phyloP scores from a whole-genome alignment of 1,140 invertebrate genomes.

The Drosophila novamexicana region DNA sequence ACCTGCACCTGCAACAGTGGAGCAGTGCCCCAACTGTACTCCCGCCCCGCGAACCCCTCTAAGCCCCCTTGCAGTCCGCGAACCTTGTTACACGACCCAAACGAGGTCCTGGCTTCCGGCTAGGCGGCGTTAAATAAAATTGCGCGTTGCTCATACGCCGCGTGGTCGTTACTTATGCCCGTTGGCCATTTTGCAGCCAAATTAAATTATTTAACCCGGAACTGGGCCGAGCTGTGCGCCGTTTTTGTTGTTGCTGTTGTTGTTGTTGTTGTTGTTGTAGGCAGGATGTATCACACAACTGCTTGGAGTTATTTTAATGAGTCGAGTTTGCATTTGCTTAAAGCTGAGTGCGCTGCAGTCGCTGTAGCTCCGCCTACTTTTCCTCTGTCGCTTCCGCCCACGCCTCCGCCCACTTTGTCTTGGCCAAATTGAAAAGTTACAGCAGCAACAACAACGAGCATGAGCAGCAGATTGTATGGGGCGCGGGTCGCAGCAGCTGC shows the following conservation, averaged over 20 bases:
- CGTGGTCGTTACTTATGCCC: constrained; percentile 76
- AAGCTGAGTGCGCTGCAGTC: constrained; percentile 42
- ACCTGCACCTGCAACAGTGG: constrained; percentile 28
- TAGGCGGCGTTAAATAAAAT: constrained; percentile 79
- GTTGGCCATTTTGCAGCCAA: constrained; percentile 76
- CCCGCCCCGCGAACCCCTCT: background rate
- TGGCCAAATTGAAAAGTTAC: constrained; percentile 76
- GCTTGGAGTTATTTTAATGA: constrained; percentile 77
- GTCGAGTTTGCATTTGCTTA: constrained; percentile 60
- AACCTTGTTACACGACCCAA: constrained; percentile 45
- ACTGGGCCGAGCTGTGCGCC: constrained; percentile 63
- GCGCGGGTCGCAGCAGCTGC: constrained; percentile 9
- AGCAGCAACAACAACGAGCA: constrained; percentile 37
- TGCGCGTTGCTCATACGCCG: constrained; percentile 79
- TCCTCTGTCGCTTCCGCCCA: background rate
- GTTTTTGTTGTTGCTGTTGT: too few species aligned
- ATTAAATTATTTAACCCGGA: constrained; percentile 83
- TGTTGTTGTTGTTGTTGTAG: constrained; percentile 26
- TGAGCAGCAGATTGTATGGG: constrained; percentile 1
- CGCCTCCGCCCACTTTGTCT: constrained; percentile 3
- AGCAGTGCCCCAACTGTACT: constrained; percentile 5
- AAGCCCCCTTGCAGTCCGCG: constrained; percentile 2
- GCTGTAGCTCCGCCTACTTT: constrained; percentile 9
- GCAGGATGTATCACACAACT: constrained; percentile 78
- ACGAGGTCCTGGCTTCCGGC: constrained; percentile 75